phyloP scores from a whole-genome alignment of 2,888 invertebrate species.

The Cephalotes varians region DNA sequence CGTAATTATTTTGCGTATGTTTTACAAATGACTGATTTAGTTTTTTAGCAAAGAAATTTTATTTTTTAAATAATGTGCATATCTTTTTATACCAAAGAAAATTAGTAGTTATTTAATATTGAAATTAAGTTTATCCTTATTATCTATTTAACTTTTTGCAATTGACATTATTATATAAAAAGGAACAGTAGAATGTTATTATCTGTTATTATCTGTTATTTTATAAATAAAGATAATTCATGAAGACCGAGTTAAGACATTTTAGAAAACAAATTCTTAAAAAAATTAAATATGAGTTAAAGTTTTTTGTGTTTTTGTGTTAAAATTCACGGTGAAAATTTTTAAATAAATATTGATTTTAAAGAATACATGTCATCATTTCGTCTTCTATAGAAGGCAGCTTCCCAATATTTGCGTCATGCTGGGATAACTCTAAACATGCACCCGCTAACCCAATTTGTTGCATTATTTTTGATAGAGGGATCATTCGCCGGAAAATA shows the following conservation, averaged over 20 bases:
- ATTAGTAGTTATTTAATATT: neutral
- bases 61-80: neutral
- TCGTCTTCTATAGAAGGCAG: conserved; percentile 14
- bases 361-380: conserved; percentile 17
- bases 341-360: conserved; percentile 1
- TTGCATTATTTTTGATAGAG: conserved; percentile 39
- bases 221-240: conserved; percentile 1
- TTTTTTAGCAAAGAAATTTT: neutral
- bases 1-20: neutral
- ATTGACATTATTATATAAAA: neutral
- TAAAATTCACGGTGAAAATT: conserved; percentile 23
- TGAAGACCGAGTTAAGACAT: neutral
- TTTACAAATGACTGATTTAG: neutral
- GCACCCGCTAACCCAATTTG: conserved; percentile 30
- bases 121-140: neutral
- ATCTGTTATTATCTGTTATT: too few species aligned
- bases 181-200: neutral
- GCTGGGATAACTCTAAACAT: conserved; percentile 22
- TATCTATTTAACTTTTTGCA: neutral
- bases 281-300: conserved; percentile 24
- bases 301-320: neutral
- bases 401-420: conserved; percentile 22
- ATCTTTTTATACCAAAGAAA: neutral
- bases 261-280: neutral
- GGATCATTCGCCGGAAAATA: conserved; percentile 30